phyloP scores from a whole-genome alignment of 2,888 invertebrate genomes.

The Hedya salicella region DNA sequence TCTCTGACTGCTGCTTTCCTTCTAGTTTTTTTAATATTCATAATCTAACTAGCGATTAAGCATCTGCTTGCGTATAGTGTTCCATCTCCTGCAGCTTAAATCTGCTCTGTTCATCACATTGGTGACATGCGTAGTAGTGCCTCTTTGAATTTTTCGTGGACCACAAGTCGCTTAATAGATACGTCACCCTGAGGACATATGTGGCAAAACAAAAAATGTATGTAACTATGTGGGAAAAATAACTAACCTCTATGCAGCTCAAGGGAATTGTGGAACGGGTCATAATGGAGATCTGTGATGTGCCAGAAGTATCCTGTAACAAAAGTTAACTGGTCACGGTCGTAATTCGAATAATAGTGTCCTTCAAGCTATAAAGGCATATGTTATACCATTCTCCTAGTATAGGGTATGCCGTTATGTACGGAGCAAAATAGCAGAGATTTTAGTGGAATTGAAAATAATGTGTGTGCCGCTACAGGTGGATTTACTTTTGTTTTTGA shows the following conservation, averaged over 20 bases:
- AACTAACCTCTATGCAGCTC: conserved; percentile 79
- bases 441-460: conserved; percentile 29
- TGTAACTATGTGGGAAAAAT: no score
- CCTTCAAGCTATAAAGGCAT: not conserved
- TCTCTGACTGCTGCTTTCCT: no score
- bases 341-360: conserved; percentile 1
- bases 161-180: no score
- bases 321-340: conserved; percentile 51
- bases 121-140: no score
- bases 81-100: no score
- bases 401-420: conserved; percentile 11
- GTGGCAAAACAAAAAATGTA: no score
- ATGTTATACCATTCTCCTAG: not conserved
- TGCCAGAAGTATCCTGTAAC: conserved; percentile 97
- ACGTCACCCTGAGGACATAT: no score
- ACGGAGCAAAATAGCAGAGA: conserved; percentile 18
- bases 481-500: not conserved
- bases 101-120: no score
- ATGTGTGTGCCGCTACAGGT: conserved; percentile 7
- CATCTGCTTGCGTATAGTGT: no score
- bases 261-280: conserved; percentile 87
- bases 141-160: no score
- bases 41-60: no score
- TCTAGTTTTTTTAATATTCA: no score
- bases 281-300: conserved; percentile 97